Conservation (phyloP, 2,888 invertebrate genomes). For the Dicycla oo region DNA sequence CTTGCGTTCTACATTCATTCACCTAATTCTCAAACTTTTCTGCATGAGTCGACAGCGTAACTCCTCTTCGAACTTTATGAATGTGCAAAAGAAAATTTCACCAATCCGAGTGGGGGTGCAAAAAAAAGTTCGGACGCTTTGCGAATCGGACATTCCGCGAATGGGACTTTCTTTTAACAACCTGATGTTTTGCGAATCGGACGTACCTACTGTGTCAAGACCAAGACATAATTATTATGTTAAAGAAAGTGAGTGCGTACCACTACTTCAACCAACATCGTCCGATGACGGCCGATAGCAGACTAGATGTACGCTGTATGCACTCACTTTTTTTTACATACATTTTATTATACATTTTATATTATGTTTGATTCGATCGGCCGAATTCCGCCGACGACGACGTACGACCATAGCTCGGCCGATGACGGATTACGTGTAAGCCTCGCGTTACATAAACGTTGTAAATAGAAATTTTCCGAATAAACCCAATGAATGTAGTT, state of each 20-base stretch:
- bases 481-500: constrained; percentile 31
- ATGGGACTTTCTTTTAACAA: background rate
- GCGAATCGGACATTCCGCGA: background rate
- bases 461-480: constrained; percentile 52
- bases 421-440: background rate
- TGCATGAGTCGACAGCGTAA: background rate
- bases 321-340: background rate
- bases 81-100: background rate
- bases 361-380: background rate
- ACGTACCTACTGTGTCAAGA: background rate
- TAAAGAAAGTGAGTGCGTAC: background rate
- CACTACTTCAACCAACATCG: background rate
- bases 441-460: background rate
- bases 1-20: background rate
- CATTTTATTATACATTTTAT: too few species aligned
- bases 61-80: background rate
- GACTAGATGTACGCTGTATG: background rate
- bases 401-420: background rate
- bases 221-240: background rate
- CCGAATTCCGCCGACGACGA: background rate
- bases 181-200: background rate
- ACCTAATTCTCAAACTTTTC: background rate
- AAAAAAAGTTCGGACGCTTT: background rate
- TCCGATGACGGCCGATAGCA: background rate
- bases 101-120: background rate